phyloP scores from a whole-genome alignment of 92 coral and sea anemone species.

The Phymanthus crucifer region DNA sequence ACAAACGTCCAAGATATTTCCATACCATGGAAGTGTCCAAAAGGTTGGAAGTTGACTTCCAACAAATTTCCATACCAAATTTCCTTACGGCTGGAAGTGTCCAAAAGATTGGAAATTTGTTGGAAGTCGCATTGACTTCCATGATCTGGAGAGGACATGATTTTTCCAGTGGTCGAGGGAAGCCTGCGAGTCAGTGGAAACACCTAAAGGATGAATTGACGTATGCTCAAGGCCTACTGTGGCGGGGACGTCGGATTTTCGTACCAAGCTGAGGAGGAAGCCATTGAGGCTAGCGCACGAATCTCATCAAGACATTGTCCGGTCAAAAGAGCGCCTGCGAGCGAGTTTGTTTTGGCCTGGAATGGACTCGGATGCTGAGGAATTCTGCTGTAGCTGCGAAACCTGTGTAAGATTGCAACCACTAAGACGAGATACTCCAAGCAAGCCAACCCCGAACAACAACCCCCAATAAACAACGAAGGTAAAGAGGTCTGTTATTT shows the following conservation, averaged over 20 bases:
- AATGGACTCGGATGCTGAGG: conserved; percentile 53
- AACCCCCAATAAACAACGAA: too few species aligned
- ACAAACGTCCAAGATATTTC: too few species aligned
- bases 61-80: too few species aligned
- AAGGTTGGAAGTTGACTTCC: too few species aligned
- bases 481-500: too few species aligned
- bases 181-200: neutral
- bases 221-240: conserved; percentile 18
- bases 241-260: conserved; percentile 52
- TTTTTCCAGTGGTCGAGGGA: too few species aligned
- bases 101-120: too few species aligned
- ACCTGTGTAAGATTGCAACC: conserved; percentile 46
- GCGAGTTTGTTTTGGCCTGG: conserved; percentile 50
- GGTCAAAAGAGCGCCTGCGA: conserved; percentile 52
- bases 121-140: too few species aligned
- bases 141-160: too few species aligned
- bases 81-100: too few species aligned
- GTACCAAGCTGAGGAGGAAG: conserved; percentile 48
- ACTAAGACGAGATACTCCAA: conserved; percentile 43
- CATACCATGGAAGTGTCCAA: too few species aligned
- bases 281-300: conserved; percentile 41
- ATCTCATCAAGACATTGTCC: conserved; percentile 58
- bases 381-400: conserved; percentile 39
- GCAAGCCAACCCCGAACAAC: conserved; percentile 39
- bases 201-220: conserved; percentile 25